Conservation (phyloP, 1,140 invertebrate genomes). For the Neotoxoptera formosana region DNA sequence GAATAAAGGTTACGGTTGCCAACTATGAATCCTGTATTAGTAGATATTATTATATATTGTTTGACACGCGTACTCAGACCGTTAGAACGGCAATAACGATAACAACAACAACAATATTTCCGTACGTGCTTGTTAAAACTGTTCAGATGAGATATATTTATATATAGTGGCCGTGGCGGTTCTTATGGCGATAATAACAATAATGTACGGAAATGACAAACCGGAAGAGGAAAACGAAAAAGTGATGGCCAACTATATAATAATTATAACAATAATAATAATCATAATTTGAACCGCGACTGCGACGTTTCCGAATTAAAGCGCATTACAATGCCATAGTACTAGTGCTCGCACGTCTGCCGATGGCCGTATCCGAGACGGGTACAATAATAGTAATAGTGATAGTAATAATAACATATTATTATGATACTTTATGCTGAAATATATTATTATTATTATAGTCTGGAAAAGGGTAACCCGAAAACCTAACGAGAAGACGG, state of each 20-base stretch:
- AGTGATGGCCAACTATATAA: not conserved
- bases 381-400: not conserved
- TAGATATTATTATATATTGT: slow-evolving; percentile 2
- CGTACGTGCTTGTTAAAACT: not conserved
- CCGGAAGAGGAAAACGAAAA: not conserved
- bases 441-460: not conserved
- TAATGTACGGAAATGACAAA: not conserved
- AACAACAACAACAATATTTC: slow-evolving; percentile 8
- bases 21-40: slow-evolving; percentile 1
- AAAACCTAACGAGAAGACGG: slow-evolving; percentile 8
- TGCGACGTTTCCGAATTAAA: slow-evolving; percentile 11
- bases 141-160: not conserved
- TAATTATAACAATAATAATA: not conserved
- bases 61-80: not conserved
- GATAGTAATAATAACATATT: slow-evolving; percentile 8
- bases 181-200: not conserved
- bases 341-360: not conserved
- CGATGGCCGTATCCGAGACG: not conserved
- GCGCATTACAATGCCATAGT: not conserved
- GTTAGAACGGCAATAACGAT: not conserved
- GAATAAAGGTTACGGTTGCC: not conserved
- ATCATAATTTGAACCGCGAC: not conserved
- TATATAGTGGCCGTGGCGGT: not conserved
- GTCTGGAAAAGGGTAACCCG: slow-evolving; percentile 3
- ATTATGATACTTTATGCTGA: not conserved